Evolutionary conservation across 2,888 invertebrate species (phyloP).

Genomic region (Drosophila demipolita): DNA sequence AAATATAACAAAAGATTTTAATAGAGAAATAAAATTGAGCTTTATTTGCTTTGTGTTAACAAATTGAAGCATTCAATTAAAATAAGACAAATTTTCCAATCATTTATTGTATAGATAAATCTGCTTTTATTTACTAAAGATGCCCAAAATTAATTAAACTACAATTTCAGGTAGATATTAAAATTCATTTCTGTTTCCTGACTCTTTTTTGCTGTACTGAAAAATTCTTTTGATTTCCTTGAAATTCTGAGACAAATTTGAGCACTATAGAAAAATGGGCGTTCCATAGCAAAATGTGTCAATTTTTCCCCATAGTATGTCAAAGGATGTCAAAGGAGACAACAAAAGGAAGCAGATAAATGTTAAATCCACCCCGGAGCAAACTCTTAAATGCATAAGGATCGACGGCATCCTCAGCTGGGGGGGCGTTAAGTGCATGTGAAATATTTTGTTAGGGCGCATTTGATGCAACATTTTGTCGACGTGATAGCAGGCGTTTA

Average conservation of each 20-base stretch:
- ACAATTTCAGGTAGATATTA: background rate
- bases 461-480: conserved; percentile 62
- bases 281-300: background rate
- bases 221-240: background rate
- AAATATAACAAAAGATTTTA: background rate
- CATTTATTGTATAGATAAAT: background rate
- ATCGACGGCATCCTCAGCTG: conserved; percentile 28
- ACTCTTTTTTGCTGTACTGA: background rate
- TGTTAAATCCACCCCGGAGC: conserved; percentile 46
- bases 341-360: conserved; percentile 52
- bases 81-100: background rate
- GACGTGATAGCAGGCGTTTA: conserved; percentile 68
- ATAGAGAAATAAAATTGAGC: rapidly evolving
- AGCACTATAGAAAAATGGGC: background rate
- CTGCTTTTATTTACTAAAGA: background rate
- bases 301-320: background rate
- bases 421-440: conserved; percentile 61
- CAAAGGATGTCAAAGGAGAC: background rate
- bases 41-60: background rate
- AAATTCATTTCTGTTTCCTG: background rate
- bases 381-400: conserved; percentile 49
- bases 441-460: conserved; percentile 49
- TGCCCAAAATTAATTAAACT: background rate
- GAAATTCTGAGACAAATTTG: background rate
- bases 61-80: background rate